phyloP scores from a whole-genome alignment of 2,888 invertebrate genomes.

The Drosophila macrospina region DNA sequence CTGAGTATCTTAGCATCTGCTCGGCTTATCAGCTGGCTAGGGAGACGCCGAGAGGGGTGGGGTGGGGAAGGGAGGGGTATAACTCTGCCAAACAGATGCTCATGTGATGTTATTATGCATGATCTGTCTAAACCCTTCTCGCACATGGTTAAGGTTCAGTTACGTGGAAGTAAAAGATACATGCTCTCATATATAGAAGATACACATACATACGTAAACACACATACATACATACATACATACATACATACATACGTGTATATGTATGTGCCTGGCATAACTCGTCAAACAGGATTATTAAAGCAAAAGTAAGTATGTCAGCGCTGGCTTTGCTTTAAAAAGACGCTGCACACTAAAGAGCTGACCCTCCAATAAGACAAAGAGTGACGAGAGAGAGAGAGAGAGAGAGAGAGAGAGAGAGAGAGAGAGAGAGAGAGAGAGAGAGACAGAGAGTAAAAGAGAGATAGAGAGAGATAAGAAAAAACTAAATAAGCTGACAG shows the following conservation, averaged over 20 bases:
- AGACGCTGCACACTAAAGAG: slow-evolving; percentile 41
- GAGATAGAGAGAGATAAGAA: not conserved
- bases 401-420: not conserved
- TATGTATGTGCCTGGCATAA: slow-evolving; percentile 57
- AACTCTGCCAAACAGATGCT: slow-evolving; percentile 16
- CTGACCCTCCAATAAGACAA: slow-evolving; percentile 39
- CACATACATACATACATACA: not conserved
- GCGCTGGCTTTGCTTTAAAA: slow-evolving; percentile 59
- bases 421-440: not conserved
- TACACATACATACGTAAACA: not conserved
- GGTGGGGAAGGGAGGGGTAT: no score
- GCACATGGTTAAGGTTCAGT: slow-evolving; percentile 63
- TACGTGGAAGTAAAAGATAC: slow-evolving; percentile 69
- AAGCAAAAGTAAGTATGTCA: slow-evolving; percentile 78
- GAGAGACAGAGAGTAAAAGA: not conserved
- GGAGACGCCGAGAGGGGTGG: no score
- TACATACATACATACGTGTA: not conserved
- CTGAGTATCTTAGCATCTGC: not conserved
- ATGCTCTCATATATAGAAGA: slow-evolving; percentile 1
- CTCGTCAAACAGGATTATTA: slow-evolving; percentile 83
- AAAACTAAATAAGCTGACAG: slow-evolving; percentile 59
- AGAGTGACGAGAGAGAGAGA: not conserved
- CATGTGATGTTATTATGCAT: slow-evolving; percentile 27
- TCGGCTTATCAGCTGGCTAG: slow-evolving; percentile 22
- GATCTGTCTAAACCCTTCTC: slow-evolving; percentile 31